These are phyloP conservation scores for Odontamblyopus lacepedii DNA, from an alignment of 2,797 vertebrate species.

Conservation along the genomic window DNA sequence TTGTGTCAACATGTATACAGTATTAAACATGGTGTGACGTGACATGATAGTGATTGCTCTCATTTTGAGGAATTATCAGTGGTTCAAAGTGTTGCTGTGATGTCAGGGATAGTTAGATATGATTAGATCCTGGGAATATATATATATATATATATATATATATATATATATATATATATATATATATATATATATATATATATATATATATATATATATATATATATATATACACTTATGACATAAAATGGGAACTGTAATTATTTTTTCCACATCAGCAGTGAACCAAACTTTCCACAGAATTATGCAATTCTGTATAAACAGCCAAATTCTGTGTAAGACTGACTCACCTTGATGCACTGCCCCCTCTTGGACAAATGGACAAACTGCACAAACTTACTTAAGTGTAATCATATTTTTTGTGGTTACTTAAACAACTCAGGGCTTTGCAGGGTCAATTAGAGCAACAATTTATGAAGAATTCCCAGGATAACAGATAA, in stretches of 20 bases:
- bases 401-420: background rate
- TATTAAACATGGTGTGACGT: background rate
- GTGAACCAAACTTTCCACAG: constrained; percentile 71
- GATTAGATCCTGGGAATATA: too few species aligned
- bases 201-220: too few species aligned
- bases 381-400: background rate
- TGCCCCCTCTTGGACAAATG: constrained; percentile 59
- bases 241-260: constrained; percentile 37
- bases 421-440: constrained; percentile 49
- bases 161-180: background rate
- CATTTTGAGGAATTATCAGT: background rate
- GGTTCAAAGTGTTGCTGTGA: background rate
- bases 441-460: background rate
- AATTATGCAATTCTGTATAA: constrained; percentile 66
- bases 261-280: constrained; percentile 65
- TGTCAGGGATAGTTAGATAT: too few species aligned
- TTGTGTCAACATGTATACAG: constrained; percentile 3
- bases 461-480: background rate
- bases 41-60: background rate
- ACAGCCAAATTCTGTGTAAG: constrained; percentile 10
- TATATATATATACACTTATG: background rate
- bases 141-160: too few species aligned
- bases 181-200: too few species aligned
- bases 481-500: background rate
- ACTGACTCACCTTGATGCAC: constrained; percentile 23